Base-by-base conservation (phyloP, 2,797 vertebrate species). In the Gambelia wislizenii region DNA sequence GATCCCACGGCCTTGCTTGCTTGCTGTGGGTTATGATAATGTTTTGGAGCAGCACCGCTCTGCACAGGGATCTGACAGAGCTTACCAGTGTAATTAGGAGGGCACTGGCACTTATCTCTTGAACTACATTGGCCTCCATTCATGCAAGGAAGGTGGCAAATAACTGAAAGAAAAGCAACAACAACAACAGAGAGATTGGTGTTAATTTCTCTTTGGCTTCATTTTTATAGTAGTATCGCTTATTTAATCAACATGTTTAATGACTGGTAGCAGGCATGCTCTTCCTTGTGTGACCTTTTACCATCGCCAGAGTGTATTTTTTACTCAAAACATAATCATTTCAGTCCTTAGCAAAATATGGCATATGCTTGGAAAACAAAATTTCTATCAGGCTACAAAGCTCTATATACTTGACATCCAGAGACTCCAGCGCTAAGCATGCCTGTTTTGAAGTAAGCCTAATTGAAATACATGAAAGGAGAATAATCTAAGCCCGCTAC, bases 71-170 rank as follows among this genome's bases (percentile, higher is more conserved):
- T 98, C 96, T 99, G 99, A 93, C 99, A 99, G 93, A 99, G 98
- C 95, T 99, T 99, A 85, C 99, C 99, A 0, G 98, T 99, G 90
- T 98, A 99, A 96, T 97, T 98, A 54, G 98, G 98, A 79, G 99
- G 98, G 91, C 99, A 99, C 82, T 99, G 99, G 95, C 99, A 99
- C 95, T 99, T 99, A 95, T 99, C 98, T 96, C 99, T 97, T 91
- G 98, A 96, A 77, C 98, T 98, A 96, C 99, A 99, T 91, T 98
- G 98, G 72, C 99, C 99, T 25, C 99, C 99, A 92, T 99, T 99
- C 95, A 99, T 99, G 92, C 99, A 99, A 1, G 99, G 99, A 92
- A 99, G 97, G 87, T 99, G 99, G 95, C 99, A 99, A 94, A 99
- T 99, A 89, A 99, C 99, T 99, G 96, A 94, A 96, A 95, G 4